These are phyloP conservation scores for Ferdinandea cuprea DNA, from an alignment of 2,888 invertebrate species.

Conservation along the genomic window DNA sequence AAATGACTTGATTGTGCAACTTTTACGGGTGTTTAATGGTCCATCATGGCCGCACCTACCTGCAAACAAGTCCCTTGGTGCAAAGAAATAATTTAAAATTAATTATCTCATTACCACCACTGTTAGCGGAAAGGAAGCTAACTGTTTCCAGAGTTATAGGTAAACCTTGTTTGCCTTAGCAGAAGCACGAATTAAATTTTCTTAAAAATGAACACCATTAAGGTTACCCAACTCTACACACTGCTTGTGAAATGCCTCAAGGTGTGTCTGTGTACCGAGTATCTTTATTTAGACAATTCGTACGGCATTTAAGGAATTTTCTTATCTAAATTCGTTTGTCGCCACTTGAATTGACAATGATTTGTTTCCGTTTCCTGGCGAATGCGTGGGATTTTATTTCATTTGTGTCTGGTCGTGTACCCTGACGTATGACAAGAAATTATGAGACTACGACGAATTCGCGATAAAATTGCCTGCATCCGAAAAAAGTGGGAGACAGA, in stretches of 20 bases:
- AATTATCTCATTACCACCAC: conserved; percentile 50
- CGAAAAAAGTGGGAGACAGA: background rate
- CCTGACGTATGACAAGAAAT: conserved; percentile 25
- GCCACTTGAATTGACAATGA: conserved; percentile 46
- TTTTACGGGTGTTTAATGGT: conserved; percentile 59
- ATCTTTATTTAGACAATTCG: background rate
- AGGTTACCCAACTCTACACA: background rate
- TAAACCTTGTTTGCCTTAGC: conserved; percentile 5
- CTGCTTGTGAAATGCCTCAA: background rate
- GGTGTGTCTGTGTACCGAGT: background rate
- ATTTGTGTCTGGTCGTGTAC: background rate
- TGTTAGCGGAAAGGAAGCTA: background rate
- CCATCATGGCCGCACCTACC: too few species aligned
- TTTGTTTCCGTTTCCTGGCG: conserved; percentile 41
- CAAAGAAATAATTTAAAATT: conserved; percentile 46
- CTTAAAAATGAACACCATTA: conserved; percentile 39
- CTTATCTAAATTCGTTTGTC: conserved; percentile 59
- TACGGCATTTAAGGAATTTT: conserved; percentile 12
- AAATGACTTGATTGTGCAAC: conserved; percentile 39
- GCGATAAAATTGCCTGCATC: conserved; percentile 4
- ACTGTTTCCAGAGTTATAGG: background rate
- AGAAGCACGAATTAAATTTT: conserved; percentile 37
- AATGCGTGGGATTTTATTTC: background rate
- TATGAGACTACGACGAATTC: conserved; percentile 1
- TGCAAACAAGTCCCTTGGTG: background rate